These are phyloP conservation scores for Halictus quadricinctus DNA, from an alignment of 2,888 invertebrate genomes.

Conservation along the genomic window DNA sequence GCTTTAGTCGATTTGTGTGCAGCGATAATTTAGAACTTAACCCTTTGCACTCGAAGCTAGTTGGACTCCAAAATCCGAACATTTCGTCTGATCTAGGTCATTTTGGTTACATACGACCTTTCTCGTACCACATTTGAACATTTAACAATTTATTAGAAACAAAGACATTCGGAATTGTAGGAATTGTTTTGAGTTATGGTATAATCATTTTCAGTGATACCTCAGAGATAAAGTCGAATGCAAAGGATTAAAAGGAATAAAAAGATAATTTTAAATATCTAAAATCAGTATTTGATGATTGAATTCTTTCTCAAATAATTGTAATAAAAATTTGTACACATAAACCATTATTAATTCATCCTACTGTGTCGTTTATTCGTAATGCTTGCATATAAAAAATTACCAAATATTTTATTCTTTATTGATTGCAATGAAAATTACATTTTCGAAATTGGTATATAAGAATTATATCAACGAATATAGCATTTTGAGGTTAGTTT, in stretches of 20 bases:
- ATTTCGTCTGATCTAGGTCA: no score
- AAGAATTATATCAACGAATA: background rate
- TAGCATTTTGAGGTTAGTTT: conserved; percentile 32
- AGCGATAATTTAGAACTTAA: background rate
- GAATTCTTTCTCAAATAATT: background rate
- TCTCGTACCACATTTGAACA: background rate
- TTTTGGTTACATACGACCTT: no score
- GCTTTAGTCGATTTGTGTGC: background rate
- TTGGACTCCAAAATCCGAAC: background rate
- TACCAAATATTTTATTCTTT: background rate
- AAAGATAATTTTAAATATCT: background rate
- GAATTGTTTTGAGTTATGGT: background rate
- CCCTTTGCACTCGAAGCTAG: background rate
- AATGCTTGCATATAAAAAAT: background rate
- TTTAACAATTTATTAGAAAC: conserved; percentile 1
- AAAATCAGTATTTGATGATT: background rate
- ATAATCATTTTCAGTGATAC: background rate
- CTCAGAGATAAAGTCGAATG: background rate
- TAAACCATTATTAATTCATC: background rate
- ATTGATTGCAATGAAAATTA: background rate
- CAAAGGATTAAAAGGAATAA: background rate
- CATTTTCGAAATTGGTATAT: background rate
- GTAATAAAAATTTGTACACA: background rate
- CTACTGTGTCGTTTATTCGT: background rate
- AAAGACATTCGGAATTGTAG: background rate